phyloP scores from a whole-genome alignment of 2,797 vertebrate genomes.

The Clarias platycephalus region DNA sequence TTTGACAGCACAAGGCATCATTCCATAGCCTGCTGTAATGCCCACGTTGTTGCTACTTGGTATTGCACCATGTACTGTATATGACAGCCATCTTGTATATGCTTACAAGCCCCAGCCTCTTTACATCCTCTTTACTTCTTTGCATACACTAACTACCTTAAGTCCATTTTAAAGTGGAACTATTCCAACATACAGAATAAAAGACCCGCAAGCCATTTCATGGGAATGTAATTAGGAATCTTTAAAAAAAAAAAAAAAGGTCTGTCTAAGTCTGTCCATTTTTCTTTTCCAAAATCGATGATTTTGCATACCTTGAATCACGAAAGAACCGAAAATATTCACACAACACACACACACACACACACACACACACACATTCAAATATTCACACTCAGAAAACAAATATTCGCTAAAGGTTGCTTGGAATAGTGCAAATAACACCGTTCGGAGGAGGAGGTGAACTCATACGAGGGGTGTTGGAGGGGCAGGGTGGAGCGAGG shows the following conservation, averaged over 20 bases:
- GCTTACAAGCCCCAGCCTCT: neutral
- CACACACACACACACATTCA: slow-evolving; percentile 8
- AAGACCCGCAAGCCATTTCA: neutral
- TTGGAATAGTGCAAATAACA: slow-evolving; percentile 24
- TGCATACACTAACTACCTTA: neutral
- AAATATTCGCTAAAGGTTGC: slow-evolving; percentile 19
- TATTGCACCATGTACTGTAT: neutral
- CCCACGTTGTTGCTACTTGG: neutral
- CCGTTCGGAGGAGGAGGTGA: neutral
- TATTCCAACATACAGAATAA: too few relatives aligned
- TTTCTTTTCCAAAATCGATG: neutral
- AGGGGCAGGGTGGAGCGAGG: neutral
- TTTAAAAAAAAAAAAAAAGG: neutral
- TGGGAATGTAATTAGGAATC: neutral
- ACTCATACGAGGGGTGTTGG: neutral
- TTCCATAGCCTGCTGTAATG: neutral
- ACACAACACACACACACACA: neutral
- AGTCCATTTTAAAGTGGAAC: neutral
- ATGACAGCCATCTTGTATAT: neutral
- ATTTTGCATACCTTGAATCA: neutral
- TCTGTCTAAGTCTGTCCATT: neutral
- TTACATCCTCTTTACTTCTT: neutral
- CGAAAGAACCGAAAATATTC: slow-evolving; percentile 10
- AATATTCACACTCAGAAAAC: neutral
- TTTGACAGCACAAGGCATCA: neutral